Evolutionary conservation across 2,113 vertebrate species (phyloP).

Genomic region (Phodopus roborovskii): DNA sequence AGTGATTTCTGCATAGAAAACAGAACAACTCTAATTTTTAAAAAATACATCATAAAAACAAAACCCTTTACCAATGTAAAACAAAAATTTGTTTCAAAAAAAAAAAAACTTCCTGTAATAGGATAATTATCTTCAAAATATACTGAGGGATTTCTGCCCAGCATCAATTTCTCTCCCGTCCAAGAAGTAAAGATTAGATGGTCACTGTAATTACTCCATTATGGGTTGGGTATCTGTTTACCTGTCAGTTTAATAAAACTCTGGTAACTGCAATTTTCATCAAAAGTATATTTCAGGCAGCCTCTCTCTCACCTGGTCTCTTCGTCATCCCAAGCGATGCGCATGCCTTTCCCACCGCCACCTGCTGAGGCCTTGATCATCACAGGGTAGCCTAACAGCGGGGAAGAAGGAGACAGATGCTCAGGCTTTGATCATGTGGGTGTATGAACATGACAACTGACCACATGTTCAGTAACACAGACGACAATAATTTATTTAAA

Average conservation of each 20-base stretch:
- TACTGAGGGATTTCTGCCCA: neutral
- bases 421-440: constrained; percentile 95
- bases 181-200: constrained; percentile 62
- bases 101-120: constrained; percentile 3
- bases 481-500: constrained; percentile 88
- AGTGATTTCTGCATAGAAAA: constrained; percentile 29
- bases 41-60: neutral
- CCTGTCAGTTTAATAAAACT: constrained; percentile 85
- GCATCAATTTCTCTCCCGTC: constrained; percentile 1
- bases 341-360: constrained; percentile 99
- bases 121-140: constrained; percentile 6
- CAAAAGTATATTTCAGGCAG: constrained; percentile 86
- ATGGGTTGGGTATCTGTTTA: constrained; percentile 81
- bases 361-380: constrained; percentile 99
- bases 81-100: neutral
- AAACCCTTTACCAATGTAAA: neutral
- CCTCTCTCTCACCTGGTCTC: constrained; percentile 96
- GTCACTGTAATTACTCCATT: constrained; percentile 69
- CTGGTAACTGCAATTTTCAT: constrained; percentile 85
- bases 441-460: constrained; percentile 95
- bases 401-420: constrained; percentile 95
- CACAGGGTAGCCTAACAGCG: constrained; percentile 98
- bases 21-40: neutral
- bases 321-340: constrained; percentile 97
- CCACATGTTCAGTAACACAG: constrained; percentile 92